Evolutionary conservation across 2,888 invertebrate genomes (phyloP), one percentile per base, ranked within the genome.

Genomic region (Euspilapteryx auroguttella): DNA sequence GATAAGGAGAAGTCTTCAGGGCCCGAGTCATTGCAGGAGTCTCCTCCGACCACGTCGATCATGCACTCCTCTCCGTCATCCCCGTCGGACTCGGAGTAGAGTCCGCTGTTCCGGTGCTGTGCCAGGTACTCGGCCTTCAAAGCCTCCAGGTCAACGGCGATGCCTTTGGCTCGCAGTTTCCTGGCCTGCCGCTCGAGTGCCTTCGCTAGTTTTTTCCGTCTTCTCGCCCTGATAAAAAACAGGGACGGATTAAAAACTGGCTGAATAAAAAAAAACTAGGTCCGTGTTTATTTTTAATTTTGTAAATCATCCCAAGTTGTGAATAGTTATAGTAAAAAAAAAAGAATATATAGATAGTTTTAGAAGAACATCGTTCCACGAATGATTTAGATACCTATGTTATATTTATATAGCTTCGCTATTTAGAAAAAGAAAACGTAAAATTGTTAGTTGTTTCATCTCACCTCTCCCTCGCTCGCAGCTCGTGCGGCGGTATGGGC

Each of bases 401-500:
- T n/a, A n/a, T n/a, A n/a, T n/a, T n/a, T n/a, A n/a, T n/a, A n/a
- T n/a, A n/a, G n/a, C n/a, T n/a, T n/a, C n/a, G n/a, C n/a, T n/a
- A n/a, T n/a, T n/a, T n/a, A n/a, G n/a, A n/a, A n/a, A n/a, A n/a
- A n/a, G n/a, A n/a, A n/a, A n/a, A n/a, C n/a, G n/a, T n/a, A n/a
- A n/a, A n/a, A n/a, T n/a, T n/a, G n/a, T n/a, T n/a, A n/a, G n/a
- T n/a, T n/a, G n/a, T n/a, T n/a, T n/a, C n/a, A n/a, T n/a, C n/a
- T n/a, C n/a, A 82, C 82, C 81, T 82, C 68, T 93, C 92, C 51
- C 92, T 85, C 25, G 91, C 87, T 37, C 87, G 78, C 21, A 92
- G 79, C 66, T 92, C 92, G 49, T 88, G 94, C 8, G 92, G 92
- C 15, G 95, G 94, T 49, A 97, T 95, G 11, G 97, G 97, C 49